phyloP scores from a whole-genome alignment of 23 tunicate genomes.

The Styela plicata region DNA sequence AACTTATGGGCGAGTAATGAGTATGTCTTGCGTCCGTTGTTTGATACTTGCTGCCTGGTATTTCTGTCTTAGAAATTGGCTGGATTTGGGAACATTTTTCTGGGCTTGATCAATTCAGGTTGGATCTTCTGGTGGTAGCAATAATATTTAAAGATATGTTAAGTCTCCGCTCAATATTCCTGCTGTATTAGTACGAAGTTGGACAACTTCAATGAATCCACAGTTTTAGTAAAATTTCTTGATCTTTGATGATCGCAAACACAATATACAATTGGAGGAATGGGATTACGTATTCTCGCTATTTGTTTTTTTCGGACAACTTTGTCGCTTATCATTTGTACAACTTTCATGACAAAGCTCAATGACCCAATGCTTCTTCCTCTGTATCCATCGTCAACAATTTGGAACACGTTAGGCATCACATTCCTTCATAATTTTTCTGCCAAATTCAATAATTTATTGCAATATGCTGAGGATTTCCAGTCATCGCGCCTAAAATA shows the following conservation, averaged over 20 bases:
- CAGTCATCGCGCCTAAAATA: slow-evolving; percentile 7
- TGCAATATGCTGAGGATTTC: background rate
- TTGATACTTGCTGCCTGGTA: background rate
- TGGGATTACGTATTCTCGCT: slow-evolving; percentile 5
- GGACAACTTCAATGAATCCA: background rate
- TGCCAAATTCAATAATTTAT: background rate
- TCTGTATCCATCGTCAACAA: slow-evolving; percentile 7
- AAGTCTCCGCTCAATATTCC: background rate
- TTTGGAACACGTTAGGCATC: background rate
- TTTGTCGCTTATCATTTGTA: slow-evolving; percentile 24
- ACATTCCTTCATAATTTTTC: background rate
- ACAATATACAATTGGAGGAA: background rate
- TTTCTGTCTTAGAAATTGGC: background rate
- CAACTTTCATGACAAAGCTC: slow-evolving; percentile 15
- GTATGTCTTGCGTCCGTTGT: too few relatives aligned
- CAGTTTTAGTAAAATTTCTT: background rate
- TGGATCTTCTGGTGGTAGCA: slow-evolving; percentile 24
- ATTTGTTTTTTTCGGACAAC: background rate
- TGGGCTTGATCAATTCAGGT: slow-evolving; percentile 14
- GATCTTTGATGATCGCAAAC: background rate
- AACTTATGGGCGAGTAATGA: too few relatives aligned
- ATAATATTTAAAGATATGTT: slow-evolving; percentile 4
- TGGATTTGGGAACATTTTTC: background rate
- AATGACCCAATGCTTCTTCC: background rate
- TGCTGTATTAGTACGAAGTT: background rate